Evolutionary conservation across 2,797 vertebrate genomes (phyloP).

Genomic region (Phoebastria nigripes): DNA sequence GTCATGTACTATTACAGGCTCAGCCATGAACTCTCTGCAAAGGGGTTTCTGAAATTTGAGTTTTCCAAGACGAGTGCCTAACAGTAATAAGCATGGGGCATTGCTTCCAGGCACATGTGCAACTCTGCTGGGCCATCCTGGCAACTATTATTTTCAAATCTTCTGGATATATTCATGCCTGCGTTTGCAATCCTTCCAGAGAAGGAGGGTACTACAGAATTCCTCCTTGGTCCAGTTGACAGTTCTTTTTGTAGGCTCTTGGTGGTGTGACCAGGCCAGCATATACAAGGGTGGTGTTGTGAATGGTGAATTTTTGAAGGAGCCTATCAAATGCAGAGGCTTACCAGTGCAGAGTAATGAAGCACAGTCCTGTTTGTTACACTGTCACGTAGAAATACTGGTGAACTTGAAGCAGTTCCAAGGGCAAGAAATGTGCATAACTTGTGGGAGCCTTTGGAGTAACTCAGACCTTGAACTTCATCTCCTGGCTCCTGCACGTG

Average conservation of each 20-base stretch:
- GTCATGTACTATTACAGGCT: not conserved
- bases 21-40: not conserved
- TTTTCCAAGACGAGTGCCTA: not conserved
- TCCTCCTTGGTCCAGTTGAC: not conserved
- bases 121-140: not conserved
- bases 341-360: not conserved
- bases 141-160: not conserved
- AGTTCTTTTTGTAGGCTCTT: not conserved
- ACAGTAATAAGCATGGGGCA: not conserved
- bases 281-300: not conserved
- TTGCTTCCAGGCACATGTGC: not conserved
- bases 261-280: not conserved
- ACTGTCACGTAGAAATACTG: fast-evolving
- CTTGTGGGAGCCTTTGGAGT: not conserved
- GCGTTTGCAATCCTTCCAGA: not conserved
- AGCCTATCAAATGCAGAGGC: not conserved
- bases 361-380: not conserved
- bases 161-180: not conserved
- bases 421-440: not conserved
- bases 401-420: not conserved
- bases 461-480: not conserved
- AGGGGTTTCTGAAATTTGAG: not conserved
- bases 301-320: not conserved
- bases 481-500: not conserved
- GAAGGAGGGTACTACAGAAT: not conserved